Percentiles rank a stretch among this genome's conserved stretches.
phyloP scores from a whole-genome alignment of 2,113 vertebrate genomes.

The Pelecanus crispus region DNA sequence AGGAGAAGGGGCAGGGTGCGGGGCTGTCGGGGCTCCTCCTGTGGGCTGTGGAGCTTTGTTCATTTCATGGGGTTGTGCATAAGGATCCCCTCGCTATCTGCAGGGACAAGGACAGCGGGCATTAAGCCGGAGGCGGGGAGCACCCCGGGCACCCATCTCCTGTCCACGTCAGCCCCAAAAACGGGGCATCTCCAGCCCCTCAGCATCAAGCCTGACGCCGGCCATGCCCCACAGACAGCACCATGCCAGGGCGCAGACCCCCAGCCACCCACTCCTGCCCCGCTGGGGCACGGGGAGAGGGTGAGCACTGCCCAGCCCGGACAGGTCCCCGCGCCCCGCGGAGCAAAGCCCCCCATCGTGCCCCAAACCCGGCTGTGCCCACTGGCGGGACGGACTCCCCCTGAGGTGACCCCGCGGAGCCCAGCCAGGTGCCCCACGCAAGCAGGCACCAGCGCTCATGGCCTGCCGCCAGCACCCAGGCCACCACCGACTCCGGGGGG shows the following conservation, averaged over 20 bases:
- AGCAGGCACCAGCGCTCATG: neutral
- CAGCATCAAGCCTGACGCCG: neutral
- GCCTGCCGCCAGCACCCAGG: neutral
- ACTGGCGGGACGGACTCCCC: neutral
- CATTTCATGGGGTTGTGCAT: conserved; percentile 99
- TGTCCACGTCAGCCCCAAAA: accelerated
- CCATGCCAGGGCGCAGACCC: accelerated
- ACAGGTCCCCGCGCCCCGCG: accelerated
- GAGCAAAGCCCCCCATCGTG: accelerated
- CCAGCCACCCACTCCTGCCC: neutral
- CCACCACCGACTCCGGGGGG: neutral
- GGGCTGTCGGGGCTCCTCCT: conserved; percentile 90
- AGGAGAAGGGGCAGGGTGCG: conserved; percentile 92
- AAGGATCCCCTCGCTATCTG: conserved; percentile 83
- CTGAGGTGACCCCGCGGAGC: neutral
- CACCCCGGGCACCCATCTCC: neutral
- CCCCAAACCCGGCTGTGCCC: neutral
- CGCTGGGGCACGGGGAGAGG: accelerated
- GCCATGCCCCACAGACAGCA: neutral
- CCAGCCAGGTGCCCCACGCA: accelerated
- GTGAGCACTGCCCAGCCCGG: no score
- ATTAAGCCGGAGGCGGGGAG: accelerated
- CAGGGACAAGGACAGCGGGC: neutral
- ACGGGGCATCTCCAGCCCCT: neutral
- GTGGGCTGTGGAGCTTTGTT: conserved; percentile 99